Evolutionary conservation across 2,888 invertebrate genomes (phyloP).

Genomic region (Omphaloscelis lunosa): DNA sequence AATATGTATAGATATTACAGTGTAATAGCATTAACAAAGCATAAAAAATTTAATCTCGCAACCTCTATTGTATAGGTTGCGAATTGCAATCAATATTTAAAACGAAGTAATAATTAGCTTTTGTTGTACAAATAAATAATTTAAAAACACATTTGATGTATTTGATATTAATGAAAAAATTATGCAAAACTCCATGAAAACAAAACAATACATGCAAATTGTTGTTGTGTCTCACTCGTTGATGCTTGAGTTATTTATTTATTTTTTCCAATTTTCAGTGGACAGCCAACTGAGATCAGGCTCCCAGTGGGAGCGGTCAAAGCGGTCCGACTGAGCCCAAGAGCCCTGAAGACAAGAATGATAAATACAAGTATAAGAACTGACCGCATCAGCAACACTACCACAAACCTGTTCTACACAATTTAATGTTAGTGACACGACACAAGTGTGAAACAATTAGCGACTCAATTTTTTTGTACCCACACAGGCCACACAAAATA

Average conservation of each 20-base stretch:
- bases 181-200: not conserved
- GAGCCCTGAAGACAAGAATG: constrained; percentile 59
- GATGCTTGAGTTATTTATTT: not conserved
- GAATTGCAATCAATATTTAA: not conserved
- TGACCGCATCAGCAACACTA: constrained; percentile 62
- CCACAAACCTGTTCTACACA: constrained; percentile 9
- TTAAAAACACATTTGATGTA: not conserved
- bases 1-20: no score
- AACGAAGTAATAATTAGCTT: not conserved
- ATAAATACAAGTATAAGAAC: constrained; percentile 81
- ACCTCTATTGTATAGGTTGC: not conserved
- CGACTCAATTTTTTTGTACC: not conserved
- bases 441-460: no score
- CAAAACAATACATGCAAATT: not conserved
- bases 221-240: not conserved
- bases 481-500: no score
- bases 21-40: not conserved
- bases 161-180: not conserved
- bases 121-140: not conserved
- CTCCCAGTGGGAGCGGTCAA: constrained; percentile 67
- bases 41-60: constrained; percentile 2
- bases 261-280: constrained; percentile 75
- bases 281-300: constrained; percentile 83
- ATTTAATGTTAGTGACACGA: no score
- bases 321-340: constrained; percentile 45